phyloP scores from a whole-genome alignment of 2,888 invertebrate genomes.

The Eretmocerus hayati region DNA sequence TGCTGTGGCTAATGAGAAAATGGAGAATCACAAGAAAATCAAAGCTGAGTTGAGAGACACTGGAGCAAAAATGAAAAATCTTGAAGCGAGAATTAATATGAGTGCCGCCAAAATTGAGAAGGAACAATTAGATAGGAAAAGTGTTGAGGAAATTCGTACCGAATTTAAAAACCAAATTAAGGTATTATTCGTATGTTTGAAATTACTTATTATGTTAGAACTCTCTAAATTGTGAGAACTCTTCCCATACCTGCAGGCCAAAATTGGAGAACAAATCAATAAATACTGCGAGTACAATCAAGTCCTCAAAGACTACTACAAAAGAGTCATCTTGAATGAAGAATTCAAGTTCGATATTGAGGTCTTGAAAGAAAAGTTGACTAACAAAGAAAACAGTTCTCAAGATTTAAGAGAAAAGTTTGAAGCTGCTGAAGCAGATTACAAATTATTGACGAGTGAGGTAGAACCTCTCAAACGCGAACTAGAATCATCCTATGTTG shows the following conservation, averaged over 20 bases:
- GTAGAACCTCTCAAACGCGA: conserved; percentile 42
- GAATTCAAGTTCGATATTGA: conserved; percentile 31
- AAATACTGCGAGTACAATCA: conserved; percentile 36
- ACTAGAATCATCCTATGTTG: conserved; percentile 50
- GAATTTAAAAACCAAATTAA: conserved; percentile 27
- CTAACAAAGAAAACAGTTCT: conserved; percentile 37
- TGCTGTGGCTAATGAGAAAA: conserved; percentile 22
- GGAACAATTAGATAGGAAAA: conserved; percentile 36
- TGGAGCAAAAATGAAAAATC: conserved; percentile 28
- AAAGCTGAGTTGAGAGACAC: conserved; percentile 28
- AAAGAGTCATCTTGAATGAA: conserved; percentile 31
- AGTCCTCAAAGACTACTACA: conserved; percentile 32
- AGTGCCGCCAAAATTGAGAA: conserved; percentile 32
- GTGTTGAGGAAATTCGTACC: conserved; percentile 34
- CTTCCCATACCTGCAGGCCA: conserved; percentile 20
- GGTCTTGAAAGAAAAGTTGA: conserved; percentile 25
- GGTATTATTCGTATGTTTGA: conserved; percentile 2
- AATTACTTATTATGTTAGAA: neutral
- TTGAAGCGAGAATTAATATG: conserved; percentile 32
- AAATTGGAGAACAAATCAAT: conserved; percentile 32
- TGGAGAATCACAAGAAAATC: conserved; percentile 28
- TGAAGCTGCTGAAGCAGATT: conserved; percentile 36
- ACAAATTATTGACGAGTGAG: conserved; percentile 37
- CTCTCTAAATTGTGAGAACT: neutral
- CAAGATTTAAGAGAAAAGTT: conserved; percentile 36